Conservation (phyloP, 2,888 invertebrate genomes). For the Aspidiotus destructor region DNA sequence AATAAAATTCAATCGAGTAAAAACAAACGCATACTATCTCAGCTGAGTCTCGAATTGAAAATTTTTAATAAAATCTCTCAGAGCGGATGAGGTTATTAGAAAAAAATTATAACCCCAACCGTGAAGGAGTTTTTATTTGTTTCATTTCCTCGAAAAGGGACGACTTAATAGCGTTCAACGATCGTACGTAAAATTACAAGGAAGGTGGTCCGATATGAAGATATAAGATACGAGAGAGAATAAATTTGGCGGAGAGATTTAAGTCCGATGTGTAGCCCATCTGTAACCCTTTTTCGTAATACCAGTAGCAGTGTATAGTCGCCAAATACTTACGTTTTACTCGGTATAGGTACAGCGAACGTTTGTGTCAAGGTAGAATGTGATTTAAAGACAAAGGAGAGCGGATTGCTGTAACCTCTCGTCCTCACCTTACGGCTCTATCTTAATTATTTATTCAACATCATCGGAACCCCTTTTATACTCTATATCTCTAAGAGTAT, state of each 20-base stretch:
- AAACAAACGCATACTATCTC: no score
- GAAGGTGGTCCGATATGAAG: slow-evolving; percentile 14
- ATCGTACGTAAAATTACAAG: neutral
- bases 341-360: neutral
- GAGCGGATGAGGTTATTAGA: neutral
- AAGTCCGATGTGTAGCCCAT: slow-evolving; percentile 5
- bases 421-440: slow-evolving; percentile 32
- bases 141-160: slow-evolving; percentile 25
- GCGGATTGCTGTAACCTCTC: slow-evolving; percentile 21
- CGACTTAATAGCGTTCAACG: slow-evolving; percentile 26
- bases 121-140: slow-evolving; percentile 22
- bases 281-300: neutral
- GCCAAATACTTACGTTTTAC: neutral
- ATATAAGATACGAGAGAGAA: slow-evolving; percentile 22
- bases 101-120: neutral
- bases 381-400: slow-evolving; percentile 31
- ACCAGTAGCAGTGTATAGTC: neutral
- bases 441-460: slow-evolving; percentile 32
- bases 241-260: slow-evolving; percentile 15
- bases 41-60: no score
- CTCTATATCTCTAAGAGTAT: slow-evolving; percentile 18
- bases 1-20: no score
- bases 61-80: no score
- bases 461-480: slow-evolving; percentile 24
- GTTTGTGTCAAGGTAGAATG: slow-evolving; percentile 24